Percentiles rank a stretch among this genome's conserved stretches.
phyloP scores from a whole-genome alignment of 2,113 vertebrate genomes.

The Myrmecobius fasciatus region DNA sequence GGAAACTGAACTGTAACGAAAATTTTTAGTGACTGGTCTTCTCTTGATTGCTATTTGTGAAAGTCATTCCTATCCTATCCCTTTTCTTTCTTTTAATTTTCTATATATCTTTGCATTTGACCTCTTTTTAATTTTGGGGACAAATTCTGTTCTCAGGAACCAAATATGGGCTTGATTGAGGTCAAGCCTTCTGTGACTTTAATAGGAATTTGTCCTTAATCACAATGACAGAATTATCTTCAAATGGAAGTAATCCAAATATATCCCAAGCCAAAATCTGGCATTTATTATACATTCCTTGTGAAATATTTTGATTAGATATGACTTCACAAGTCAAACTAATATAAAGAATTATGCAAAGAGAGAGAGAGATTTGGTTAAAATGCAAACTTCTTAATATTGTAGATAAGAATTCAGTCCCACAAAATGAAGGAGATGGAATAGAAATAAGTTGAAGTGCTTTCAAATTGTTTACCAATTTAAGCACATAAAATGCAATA shows the following conservation, averaged over 20 bases:
- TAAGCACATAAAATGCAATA: constrained; percentile 58
- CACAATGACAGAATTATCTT: constrained; percentile 34
- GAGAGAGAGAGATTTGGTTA: constrained; percentile 65
- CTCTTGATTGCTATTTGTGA: constrained; percentile 1
- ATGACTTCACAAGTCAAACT: constrained; percentile 29
- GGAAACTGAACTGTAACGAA: background rate
- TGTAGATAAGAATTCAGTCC: constrained; percentile 43
- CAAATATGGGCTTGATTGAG: constrained; percentile 39
- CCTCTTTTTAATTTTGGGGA: constrained; percentile 40
- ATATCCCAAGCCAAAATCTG: constrained; percentile 41
- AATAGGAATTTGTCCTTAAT: constrained; percentile 23
- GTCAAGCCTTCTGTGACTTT: constrained; percentile 38
- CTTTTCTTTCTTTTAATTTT: constrained; percentile 26
- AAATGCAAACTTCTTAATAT: constrained; percentile 56
- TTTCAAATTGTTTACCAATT: constrained; percentile 53
- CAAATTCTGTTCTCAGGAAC: constrained; percentile 34
- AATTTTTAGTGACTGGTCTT: constrained; percentile 11
- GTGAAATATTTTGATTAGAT: background rate
- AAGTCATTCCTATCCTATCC: constrained; percentile 28
- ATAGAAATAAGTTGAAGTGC: constrained; percentile 59
- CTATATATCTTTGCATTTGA: background rate
- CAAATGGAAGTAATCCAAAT: constrained; percentile 49
- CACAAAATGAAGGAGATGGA: constrained; percentile 40
- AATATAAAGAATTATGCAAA: constrained; percentile 53
- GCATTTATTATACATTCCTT: constrained; percentile 21